phyloP scores from a whole-genome alignment of 2,888 invertebrate species.

The Cheilosia vulpina region DNA sequence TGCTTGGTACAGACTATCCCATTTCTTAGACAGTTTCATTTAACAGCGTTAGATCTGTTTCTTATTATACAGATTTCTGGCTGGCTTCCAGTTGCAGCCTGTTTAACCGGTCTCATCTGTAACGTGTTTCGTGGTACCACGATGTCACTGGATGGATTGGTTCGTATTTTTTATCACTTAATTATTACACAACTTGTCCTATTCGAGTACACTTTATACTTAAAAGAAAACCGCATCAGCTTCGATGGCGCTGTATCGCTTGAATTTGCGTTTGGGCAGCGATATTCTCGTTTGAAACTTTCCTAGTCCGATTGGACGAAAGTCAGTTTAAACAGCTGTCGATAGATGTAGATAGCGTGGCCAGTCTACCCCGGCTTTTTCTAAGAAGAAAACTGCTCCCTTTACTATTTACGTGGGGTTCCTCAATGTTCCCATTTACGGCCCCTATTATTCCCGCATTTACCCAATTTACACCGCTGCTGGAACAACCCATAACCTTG shows the following conservation, averaged over 20 bases:
- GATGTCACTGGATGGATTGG: constrained; percentile 39
- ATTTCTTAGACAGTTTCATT: constrained; percentile 2
- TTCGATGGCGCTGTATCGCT: no score
- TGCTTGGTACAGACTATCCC: not conserved
- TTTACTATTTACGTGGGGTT: no score
- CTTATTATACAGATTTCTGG: constrained; percentile 30
- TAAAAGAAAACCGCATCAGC: no score
- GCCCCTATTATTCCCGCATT: not conserved
- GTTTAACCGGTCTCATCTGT: constrained; percentile 32
- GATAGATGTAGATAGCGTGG: no score
- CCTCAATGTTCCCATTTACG: not conserved
- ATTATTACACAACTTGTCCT: not conserved
- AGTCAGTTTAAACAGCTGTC: no score
- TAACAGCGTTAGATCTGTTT: constrained; percentile 24
- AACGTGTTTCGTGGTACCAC: constrained; percentile 41
- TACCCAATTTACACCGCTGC: not conserved
- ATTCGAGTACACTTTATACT: not conserved
- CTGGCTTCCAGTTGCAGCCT: constrained; percentile 43
- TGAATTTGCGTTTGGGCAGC: no score
- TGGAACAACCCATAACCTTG: not conserved
- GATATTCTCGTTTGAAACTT: no score
- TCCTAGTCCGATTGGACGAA: no score
- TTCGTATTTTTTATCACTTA: constrained; percentile 21
- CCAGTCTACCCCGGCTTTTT: no score
- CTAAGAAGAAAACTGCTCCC: no score